Percentiles rank a stretch among this genome's conserved stretches.
These are phyloP conservation scores for Liasis olivaceus DNA, from an alignment of 2,797 vertebrate species.

Conservation along the genomic window DNA sequence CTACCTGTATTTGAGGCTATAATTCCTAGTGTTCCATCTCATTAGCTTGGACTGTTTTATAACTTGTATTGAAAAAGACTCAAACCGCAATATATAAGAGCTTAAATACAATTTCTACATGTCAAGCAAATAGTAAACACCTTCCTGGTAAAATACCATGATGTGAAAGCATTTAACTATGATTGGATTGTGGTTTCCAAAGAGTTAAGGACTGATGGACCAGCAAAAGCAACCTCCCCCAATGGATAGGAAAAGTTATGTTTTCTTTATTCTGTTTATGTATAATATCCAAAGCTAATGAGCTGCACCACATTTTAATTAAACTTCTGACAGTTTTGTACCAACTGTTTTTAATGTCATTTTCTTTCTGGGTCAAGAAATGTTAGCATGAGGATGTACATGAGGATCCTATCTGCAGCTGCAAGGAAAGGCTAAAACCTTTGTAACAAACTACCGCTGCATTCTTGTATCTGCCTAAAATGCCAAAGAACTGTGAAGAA, in stretches of 20 bases:
- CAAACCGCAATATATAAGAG: not conserved
- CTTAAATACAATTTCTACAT: not conserved
- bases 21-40: not conserved
- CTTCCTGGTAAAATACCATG: not conserved
- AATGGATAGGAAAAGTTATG: not conserved
- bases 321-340: not conserved
- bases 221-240: not conserved
- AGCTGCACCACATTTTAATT: slow-evolving; percentile 1
- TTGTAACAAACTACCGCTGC: not conserved
- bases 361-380: not conserved
- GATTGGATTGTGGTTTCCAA: not conserved
- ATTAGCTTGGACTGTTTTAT: not conserved
- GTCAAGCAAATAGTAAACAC: not conserved
- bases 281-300: not conserved
- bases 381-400: not conserved
- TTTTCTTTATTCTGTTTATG: not conserved
- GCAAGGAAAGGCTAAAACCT: not conserved
- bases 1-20: not conserved
- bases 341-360: not conserved
- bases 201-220: not conserved
- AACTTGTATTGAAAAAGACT: not conserved
- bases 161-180: not conserved
- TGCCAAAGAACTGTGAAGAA: not conserved
- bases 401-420: not conserved
- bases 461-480: not conserved